phyloP scores from a whole-genome alignment of 2,797 vertebrate species.

The Clarias pachynema region DNA sequence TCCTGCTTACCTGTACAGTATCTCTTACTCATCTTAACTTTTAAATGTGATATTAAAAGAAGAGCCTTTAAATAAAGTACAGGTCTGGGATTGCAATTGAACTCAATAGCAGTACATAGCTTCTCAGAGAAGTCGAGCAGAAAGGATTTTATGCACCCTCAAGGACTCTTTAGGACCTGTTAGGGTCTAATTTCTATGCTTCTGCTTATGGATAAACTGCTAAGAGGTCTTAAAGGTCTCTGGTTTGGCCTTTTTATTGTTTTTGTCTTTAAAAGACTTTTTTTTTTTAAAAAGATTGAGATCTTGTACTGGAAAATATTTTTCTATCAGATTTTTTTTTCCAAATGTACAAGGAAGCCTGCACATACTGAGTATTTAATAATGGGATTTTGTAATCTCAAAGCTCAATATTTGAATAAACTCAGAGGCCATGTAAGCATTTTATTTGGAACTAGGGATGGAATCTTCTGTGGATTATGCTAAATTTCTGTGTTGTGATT shows the following conservation, averaged over 20 bases:
- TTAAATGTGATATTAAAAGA: slow-evolving; percentile 48
- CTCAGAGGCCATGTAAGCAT: slow-evolving; percentile 29
- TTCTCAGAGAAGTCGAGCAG: slow-evolving; percentile 35
- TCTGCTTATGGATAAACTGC: slow-evolving; percentile 49
- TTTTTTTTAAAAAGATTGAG: background rate
- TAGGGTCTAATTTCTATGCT: slow-evolving; percentile 42
- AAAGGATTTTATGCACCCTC: slow-evolving; percentile 44
- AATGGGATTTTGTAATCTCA: background rate
- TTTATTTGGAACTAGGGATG: slow-evolving; percentile 4
- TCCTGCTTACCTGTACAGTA: slow-evolving; percentile 23
- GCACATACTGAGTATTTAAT: background rate
- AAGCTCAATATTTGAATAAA: slow-evolving; percentile 10
- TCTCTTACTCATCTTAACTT: slow-evolving; percentile 31
- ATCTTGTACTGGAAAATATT: background rate
- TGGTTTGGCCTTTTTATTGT: background rate
- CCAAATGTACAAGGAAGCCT: background rate
- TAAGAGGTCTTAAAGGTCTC: slow-evolving; percentile 46
- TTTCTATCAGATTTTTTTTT: background rate
- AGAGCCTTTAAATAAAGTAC: slow-evolving; percentile 51
- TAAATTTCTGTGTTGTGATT: slow-evolving; percentile 28
- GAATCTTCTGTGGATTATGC: slow-evolving; percentile 33
- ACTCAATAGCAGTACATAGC: slow-evolving; percentile 40
- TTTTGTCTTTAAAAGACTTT: background rate
- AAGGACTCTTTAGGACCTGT: slow-evolving; percentile 48
- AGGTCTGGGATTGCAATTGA: slow-evolving; percentile 47